A percentile compares a stretch with the other conserved stretches of the same genome.
Evolutionary conservation across 2,797 vertebrate species (phyloP).

Genomic region (Neosalanx taihuensis): DNA sequence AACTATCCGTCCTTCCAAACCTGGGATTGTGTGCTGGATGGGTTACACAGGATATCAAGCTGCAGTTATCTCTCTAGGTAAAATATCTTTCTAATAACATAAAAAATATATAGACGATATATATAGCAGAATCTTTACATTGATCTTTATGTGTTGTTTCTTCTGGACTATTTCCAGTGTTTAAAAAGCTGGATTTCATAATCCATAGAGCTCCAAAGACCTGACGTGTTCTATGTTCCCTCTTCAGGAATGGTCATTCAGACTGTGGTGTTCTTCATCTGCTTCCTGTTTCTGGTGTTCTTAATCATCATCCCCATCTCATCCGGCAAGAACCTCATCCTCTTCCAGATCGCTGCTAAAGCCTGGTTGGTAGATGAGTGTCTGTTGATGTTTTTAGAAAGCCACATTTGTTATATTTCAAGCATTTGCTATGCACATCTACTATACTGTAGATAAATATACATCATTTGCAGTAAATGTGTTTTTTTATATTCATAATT

Average conservation of each 20-base stretch:
- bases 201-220: background rate
- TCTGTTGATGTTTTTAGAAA: background rate
- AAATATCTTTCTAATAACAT: too few relatives aligned
- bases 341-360: slow-evolving; percentile 74
- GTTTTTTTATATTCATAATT: too few relatives aligned
- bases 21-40: slow-evolving; percentile 89
- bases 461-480: too few relatives aligned
- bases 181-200: background rate
- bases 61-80: slow-evolving; percentile 85
- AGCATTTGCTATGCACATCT: too few relatives aligned
- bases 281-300: slow-evolving; percentile 79
- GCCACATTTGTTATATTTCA: background rate
- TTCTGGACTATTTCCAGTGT: background rate
- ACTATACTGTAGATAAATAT: too few relatives aligned
- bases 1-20: slow-evolving; percentile 73
- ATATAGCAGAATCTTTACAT: too few relatives aligned
- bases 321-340: slow-evolving; percentile 72
- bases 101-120: too few relatives aligned
- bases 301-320: slow-evolving; percentile 85
- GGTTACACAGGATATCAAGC: slow-evolving; percentile 85
- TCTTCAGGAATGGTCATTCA: slow-evolving; percentile 84
- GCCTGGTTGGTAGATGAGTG: slow-evolving; percentile 79
- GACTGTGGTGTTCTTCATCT: slow-evolving; percentile 89
- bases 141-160: background rate
- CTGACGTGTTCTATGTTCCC: background rate